Evolutionary conservation across 2,888 invertebrate species (phyloP).

Genomic region (Choreutis nemorana): DNA sequence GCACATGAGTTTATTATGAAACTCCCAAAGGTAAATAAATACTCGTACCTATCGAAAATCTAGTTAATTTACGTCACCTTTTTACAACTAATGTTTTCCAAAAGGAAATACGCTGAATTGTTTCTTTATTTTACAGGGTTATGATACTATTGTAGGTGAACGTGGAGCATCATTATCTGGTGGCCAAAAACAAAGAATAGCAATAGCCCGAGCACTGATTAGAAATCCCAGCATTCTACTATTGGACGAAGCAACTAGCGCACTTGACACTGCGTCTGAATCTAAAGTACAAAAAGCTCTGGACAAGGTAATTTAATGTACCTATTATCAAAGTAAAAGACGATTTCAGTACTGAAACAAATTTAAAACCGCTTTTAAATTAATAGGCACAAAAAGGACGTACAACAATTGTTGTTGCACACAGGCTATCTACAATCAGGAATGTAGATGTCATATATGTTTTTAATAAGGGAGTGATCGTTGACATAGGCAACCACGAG

Average conservation of each 20-base stretch:
- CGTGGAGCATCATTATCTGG: conserved; percentile 83
- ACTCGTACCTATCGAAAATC: too few relatives aligned
- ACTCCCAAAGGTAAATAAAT: not conserved
- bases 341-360: too few relatives aligned
- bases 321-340: too few relatives aligned
- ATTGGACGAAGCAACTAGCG: conserved; percentile 90
- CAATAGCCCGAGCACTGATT: conserved; percentile 87
- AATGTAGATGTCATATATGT: conserved; percentile 83
- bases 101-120: too few relatives aligned
- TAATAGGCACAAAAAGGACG: conserved; percentile 78
- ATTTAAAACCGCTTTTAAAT: not conserved
- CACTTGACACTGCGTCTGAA: conserved; percentile 86
- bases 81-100: too few relatives aligned
- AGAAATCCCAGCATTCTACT: conserved; percentile 80
- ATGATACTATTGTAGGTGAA: conserved; percentile 85
- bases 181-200: conserved; percentile 91
- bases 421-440: conserved; percentile 83
- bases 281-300: conserved; percentile 87
- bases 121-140: conserved; percentile 65
- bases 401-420: conserved; percentile 88
- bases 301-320: conserved; percentile 74
- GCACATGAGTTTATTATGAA: not conserved
- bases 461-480: conserved; percentile 72
- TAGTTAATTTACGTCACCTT: too few relatives aligned
- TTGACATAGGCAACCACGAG: conserved; percentile 75